Evolutionary conservation across 2,888 invertebrate species (phyloP).

Genomic region (Tuberolachnus salignus): DNA sequence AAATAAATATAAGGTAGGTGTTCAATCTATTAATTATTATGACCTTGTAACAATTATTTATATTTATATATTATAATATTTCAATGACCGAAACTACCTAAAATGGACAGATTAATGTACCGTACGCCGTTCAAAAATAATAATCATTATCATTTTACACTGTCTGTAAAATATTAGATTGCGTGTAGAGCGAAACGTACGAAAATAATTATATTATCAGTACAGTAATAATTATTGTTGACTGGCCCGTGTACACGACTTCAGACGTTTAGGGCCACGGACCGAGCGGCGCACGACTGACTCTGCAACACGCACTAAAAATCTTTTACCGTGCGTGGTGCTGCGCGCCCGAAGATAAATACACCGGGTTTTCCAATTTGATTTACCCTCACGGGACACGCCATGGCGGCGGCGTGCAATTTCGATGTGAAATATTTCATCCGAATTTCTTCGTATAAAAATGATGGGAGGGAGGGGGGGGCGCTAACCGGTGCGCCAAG

Average conservation of each 20-base stretch:
- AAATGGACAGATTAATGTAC: too few relatives aligned
- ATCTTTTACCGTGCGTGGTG: background rate
- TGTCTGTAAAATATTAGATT: too few relatives aligned
- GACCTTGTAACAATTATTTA: too few relatives aligned
- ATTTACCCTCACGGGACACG: slow-evolving; percentile 13
- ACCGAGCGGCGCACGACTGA: background rate
- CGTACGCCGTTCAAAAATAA: too few relatives aligned
- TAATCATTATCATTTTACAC: too few relatives aligned
- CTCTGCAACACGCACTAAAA: slow-evolving; percentile 1
- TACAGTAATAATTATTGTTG: background rate
- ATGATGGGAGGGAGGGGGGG: too few relatives aligned
- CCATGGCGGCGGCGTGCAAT: background rate
- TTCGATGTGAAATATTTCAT: slow-evolving; percentile 53
- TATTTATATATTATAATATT: too few relatives aligned
- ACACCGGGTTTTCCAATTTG: slow-evolving; percentile 41
- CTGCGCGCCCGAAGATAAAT: slow-evolving; percentile 10
- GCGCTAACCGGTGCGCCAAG: slow-evolving; percentile 34
- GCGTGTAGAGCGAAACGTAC: too few relatives aligned
- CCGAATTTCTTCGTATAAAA: slow-evolving; percentile 45
- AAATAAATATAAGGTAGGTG: too few relatives aligned
- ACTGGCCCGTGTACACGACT: background rate
- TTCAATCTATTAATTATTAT: too few relatives aligned
- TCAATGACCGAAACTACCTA: too few relatives aligned
- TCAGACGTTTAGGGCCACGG: slow-evolving; percentile 6
- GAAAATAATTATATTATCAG: too few relatives aligned